Conservation (phyloP, 2,797 vertebrate genomes). For the Eremophila alpestris region DNA sequence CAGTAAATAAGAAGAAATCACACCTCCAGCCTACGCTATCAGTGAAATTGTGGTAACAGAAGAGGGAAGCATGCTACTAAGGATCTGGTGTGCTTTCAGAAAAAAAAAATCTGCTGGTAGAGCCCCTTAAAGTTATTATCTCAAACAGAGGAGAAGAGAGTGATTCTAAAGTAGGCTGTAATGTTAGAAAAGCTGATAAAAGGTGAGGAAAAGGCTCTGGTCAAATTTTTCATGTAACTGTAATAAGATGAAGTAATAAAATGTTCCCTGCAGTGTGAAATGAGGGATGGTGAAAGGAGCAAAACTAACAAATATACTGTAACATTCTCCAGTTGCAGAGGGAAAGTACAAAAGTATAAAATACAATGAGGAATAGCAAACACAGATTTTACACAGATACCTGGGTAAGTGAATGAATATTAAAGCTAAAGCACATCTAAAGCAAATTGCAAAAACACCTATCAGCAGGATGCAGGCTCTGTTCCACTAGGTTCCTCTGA, state of each 20-base stretch:
- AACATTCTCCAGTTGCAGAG: not conserved
- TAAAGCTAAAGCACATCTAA: not conserved
- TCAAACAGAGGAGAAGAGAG: not conserved
- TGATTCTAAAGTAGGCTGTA: not conserved
- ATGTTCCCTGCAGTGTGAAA: not conserved
- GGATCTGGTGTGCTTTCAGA: not conserved
- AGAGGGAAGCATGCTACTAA: not conserved
- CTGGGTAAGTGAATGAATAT: not conserved
- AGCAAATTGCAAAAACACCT: not conserved
- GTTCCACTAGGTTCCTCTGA: conserved; percentile 4
- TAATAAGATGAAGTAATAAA: not conserved
- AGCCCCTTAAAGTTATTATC: not conserved
- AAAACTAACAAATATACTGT: not conserved
- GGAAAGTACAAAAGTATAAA: not conserved
- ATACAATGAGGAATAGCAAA: not conserved
- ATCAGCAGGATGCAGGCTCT: conserved; percentile 30
- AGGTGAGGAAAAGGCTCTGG: not conserved
- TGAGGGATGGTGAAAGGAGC: not conserved
- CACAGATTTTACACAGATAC: not conserved
- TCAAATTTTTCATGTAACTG: not conserved
- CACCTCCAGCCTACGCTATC: not conserved
- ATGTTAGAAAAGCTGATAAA: not conserved
- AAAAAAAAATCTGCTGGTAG: not conserved
- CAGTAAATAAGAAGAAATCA: not conserved
- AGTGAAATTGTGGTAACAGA: not conserved